Conservation (phyloP, 2,113 vertebrate genomes). For the Suricata suricatta region DNA sequence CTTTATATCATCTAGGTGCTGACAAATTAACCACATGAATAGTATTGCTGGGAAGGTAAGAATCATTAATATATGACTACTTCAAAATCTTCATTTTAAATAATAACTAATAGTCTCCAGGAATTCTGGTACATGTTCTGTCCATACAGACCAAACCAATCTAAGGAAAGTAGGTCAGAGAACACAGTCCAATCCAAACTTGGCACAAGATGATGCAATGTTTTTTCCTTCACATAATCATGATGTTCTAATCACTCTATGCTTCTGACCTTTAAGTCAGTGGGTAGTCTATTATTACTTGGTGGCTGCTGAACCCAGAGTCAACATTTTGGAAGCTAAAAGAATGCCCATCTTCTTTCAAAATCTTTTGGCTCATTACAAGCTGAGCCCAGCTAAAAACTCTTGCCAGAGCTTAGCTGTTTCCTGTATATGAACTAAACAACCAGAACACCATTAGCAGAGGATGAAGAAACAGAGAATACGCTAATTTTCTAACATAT, state of each 20-base stretch:
- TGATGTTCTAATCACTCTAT: slow-evolving; percentile 61
- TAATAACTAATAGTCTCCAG: not conserved
- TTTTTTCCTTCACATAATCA: slow-evolving; percentile 65
- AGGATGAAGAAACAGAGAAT: not conserved
- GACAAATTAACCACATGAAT: not conserved
- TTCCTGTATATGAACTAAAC: slow-evolving; percentile 56
- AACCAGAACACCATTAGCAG: slow-evolving; percentile 40
- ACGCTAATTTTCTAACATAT: slow-evolving; percentile 53
- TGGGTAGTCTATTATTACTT: slow-evolving; percentile 70
- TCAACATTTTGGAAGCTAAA: slow-evolving; percentile 60
- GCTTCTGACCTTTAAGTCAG: slow-evolving; percentile 66
- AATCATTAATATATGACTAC: not conserved
- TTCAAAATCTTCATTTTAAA: not conserved
- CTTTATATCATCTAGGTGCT: not conserved
- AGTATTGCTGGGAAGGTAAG: not conserved
- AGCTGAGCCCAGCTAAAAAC: slow-evolving; percentile 44
- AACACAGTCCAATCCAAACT: slow-evolving; percentile 17
- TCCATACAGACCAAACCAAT: not conserved
- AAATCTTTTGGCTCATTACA: slow-evolving; percentile 68
- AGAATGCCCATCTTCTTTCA: slow-evolving; percentile 75
- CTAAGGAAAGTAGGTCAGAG: slow-evolving; percentile 67
- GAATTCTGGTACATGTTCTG: not conserved
- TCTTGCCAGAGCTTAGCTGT: slow-evolving; percentile 50
- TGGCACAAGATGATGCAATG: slow-evolving; percentile 47
- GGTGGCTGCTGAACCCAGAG: slow-evolving; percentile 60